Evolutionary conservation across 2,113 vertebrate genomes (phyloP).

Genomic region (Chelonoidis abingdonii): DNA sequence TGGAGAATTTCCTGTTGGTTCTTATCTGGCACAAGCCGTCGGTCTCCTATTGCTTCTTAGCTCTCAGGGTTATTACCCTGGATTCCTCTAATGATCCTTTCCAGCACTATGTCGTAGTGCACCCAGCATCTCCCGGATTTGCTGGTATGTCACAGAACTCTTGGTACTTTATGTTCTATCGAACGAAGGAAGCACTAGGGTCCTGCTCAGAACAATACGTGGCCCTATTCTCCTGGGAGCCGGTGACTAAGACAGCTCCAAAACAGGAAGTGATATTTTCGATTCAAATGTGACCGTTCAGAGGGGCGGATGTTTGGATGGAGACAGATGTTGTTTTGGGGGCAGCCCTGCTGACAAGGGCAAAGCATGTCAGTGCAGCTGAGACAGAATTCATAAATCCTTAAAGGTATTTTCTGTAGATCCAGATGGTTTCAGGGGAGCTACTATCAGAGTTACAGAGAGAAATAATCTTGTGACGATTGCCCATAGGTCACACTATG

Average conservation of each 20-base stretch:
- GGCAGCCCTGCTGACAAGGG: not conserved
- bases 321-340: not conserved
- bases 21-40: not conserved
- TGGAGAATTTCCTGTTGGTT: conserved; percentile 31
- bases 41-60: not conserved
- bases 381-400: not conserved
- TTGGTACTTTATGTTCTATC: not conserved
- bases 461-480: not conserved
- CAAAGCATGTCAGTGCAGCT: not conserved
- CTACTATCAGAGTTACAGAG: not conserved
- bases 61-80: not conserved
- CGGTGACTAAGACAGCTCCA: conserved; percentile 32
- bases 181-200: conserved; percentile 10
- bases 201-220: conserved; percentile 37
- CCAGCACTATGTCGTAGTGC: too few species aligned
- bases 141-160: not conserved
- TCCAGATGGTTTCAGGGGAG: not conserved
- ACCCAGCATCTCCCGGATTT: not conserved
- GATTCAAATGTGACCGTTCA: conserved; percentile 26
- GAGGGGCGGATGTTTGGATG: not conserved
- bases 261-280: conserved; percentile 42
- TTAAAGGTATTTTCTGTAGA: not conserved
- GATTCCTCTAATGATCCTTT: not conserved
- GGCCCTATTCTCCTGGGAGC: conserved; percentile 13
- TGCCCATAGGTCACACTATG: too few species aligned